phyloP scores from a whole-genome alignment of 2,797 vertebrate genomes.

The Siniperca undulata region DNA sequence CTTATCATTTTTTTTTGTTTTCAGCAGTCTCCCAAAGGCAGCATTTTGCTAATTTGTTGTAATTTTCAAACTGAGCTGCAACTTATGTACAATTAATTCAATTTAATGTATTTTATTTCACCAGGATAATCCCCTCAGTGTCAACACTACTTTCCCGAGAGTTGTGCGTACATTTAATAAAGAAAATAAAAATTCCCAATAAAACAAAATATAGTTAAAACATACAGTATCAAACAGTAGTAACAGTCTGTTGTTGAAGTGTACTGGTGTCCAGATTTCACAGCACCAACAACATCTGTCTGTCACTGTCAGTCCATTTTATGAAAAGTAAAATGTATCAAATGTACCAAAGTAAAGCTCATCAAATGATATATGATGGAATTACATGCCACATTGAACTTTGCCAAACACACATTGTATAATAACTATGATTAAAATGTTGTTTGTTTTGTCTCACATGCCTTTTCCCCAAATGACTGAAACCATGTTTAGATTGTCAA shows the following conservation, averaged over 20 bases:
- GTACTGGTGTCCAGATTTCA: not conserved
- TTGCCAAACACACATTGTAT: not conserved
- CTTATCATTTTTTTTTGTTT: not conserved
- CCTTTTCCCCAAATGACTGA: not conserved
- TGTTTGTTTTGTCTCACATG: not conserved
- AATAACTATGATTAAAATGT: not conserved
- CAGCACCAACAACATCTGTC: not conserved
- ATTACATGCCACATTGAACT: not conserved
- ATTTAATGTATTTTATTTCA: not conserved
- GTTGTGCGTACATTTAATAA: not conserved
- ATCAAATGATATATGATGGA: not conserved
- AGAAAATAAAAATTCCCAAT: not conserved
- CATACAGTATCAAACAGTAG: not conserved
- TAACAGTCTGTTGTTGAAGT: not conserved
- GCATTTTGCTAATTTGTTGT: not conserved
- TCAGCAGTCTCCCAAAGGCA: not conserved
- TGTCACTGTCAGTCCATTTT: not conserved
- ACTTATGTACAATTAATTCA: not conserved
- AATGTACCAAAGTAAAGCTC: not conserved
- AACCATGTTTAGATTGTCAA: not conserved
- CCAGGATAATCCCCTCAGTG: not conserved
- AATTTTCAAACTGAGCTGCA: not conserved
- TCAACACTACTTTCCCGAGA: rapidly evolving
- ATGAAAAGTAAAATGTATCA: not conserved
- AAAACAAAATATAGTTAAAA: not conserved